Evolutionary conservation across 2,113 vertebrate genomes (phyloP).

Genomic region (Rhinogobius similis): DNA sequence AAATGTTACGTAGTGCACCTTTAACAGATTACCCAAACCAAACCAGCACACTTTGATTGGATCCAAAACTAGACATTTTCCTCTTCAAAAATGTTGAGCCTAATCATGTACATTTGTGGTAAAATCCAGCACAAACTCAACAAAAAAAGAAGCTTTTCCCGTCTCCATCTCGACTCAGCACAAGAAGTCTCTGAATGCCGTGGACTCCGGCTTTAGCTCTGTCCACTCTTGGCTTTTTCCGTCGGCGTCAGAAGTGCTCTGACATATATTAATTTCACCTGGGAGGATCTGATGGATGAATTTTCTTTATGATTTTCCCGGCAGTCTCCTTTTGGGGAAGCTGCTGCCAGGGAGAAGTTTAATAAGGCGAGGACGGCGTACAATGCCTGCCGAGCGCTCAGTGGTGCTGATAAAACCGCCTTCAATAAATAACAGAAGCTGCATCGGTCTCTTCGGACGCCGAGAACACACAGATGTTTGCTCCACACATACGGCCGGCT

Average conservation of each 20-base stretch:
- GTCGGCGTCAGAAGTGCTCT: conserved; percentile 65
- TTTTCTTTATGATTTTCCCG: conserved; percentile 77
- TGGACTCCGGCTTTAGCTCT: background rate
- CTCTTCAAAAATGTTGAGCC: too few relatives aligned
- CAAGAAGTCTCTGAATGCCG: too few relatives aligned
- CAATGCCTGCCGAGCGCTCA: conserved; percentile 68
- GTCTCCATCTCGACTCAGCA: too few relatives aligned
- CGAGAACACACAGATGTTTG: conserved; percentile 33
- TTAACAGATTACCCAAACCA: too few relatives aligned
- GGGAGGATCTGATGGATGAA: conserved; percentile 81
- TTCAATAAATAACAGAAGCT: conserved; percentile 77
- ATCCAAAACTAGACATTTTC: too few relatives aligned
- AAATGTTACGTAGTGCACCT: too few relatives aligned
- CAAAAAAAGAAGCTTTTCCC: too few relatives aligned
- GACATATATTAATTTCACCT: conserved; percentile 85
- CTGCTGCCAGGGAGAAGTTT: conserved; percentile 77
- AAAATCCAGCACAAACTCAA: too few relatives aligned
- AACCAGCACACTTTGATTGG: too few relatives aligned
- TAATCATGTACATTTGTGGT: too few relatives aligned
- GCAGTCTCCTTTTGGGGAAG: conserved; percentile 67
- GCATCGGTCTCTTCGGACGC: conserved; percentile 57
- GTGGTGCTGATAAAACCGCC: conserved; percentile 76
- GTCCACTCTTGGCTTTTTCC: background rate
- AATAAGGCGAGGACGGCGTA: conserved; percentile 79
- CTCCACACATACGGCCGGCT: conserved; percentile 11